Conservation (phyloP, 2,888 invertebrate species). For the Hirtodrosophila cameraria region DNA sequence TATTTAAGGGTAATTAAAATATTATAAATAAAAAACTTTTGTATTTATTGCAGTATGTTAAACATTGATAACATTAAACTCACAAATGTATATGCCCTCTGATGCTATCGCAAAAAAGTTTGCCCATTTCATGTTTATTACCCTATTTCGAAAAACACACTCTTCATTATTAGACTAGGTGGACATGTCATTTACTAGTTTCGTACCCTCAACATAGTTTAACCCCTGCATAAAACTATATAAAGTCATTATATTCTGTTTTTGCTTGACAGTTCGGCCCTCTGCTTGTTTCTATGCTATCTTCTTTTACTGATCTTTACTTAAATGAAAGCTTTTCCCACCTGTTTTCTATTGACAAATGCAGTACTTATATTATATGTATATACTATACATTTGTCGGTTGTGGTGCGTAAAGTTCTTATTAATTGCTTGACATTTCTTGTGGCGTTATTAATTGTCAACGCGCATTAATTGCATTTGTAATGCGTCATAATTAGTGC, state of each 20-base stretch:
- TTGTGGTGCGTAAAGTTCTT: constrained; percentile 34
- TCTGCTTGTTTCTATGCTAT: constrained; percentile 36
- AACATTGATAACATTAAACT: background rate
- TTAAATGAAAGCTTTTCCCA: constrained; percentile 30
- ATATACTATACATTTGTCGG: constrained; percentile 1
- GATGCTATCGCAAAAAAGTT: constrained; percentile 10
- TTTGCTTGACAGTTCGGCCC: constrained; percentile 19
- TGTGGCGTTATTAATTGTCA: constrained; percentile 63
- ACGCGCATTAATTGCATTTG: constrained; percentile 68
- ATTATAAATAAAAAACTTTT: no score
- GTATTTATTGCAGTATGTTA: background rate
- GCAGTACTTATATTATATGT: no score
- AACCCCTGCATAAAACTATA: background rate
- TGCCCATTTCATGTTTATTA: constrained; percentile 43
- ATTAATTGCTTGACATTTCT: constrained; percentile 59
- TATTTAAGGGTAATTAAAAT: no score
- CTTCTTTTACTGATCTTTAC: constrained; percentile 28
- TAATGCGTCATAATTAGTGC: constrained; percentile 73
- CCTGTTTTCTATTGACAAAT: constrained; percentile 33
- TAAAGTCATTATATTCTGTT: constrained; percentile 5
- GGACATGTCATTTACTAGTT: background rate
- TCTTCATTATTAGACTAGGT: background rate
- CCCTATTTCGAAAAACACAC: constrained; percentile 6
- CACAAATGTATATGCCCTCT: constrained; percentile 1
- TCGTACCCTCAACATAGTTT: background rate